Evolutionary conservation across 2,113 vertebrate genomes (phyloP), one percentile per base, ranked within the genome.

Genomic region (Chaetura pelagica): DNA sequence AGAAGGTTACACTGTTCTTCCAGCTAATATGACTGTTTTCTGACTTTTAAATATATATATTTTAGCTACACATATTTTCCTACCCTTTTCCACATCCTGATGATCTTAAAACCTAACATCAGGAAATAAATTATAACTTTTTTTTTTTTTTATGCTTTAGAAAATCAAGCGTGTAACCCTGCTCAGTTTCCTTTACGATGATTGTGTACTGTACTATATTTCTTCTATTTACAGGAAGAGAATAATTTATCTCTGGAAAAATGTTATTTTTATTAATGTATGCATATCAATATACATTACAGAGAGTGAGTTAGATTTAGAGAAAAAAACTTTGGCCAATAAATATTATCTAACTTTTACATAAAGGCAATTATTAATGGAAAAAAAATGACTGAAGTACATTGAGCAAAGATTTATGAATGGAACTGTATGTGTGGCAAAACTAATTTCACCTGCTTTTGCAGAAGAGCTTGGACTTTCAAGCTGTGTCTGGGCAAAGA

Each of bases 401-500:
- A 58, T 7, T 58, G 26, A 93, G 88, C 7, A 62, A 89, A 95
- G 82, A 95, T 96, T 95, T 94, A 83, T 87, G 71, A 95, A 95
- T 91, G 78, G 81, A 95, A 91, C 24, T 21, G 19, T 66, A 73
- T 42, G 5, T 84, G 52, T 69, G 55, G 49, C 84, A 87, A 88
- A 95, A 77, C 4, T 24, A 82, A 90, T 94, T 86, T 89, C 87
- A 92, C 72, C 73, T 90, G 54, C 46, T 93, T 97, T 93, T 89
- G 34, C 86, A 32, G 29, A 29, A 67, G 49, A 94, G 54, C 77
- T 95, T 80, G 54, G 54, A 78, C 93, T 78, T 75, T 90, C 76
- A 96, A 75, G 57, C 77, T 89, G 71, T 75, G 40, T 46, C 79
- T 90, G 75, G 58, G 67, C 63, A 64, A 74, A 83, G 23, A 59